These are phyloP conservation scores for Hippocampus abdominalis DNA, from an alignment of 2,113 vertebrate species.

Conservation along the genomic window DNA sequence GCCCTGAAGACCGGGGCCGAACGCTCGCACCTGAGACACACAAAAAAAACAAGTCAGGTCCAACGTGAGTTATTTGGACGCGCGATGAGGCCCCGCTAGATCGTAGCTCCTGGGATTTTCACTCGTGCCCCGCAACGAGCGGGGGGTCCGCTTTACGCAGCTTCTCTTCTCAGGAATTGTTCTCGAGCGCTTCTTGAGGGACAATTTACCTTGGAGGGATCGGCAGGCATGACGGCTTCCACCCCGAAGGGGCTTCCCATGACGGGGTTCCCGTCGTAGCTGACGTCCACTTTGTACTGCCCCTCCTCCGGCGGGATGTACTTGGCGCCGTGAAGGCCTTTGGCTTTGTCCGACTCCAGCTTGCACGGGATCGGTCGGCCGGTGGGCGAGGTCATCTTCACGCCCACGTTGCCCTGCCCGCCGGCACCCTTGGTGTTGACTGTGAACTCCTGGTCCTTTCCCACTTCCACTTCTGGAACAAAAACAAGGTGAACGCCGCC, in stretches of 20 bases:
- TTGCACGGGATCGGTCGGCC: slow-evolving; percentile 88
- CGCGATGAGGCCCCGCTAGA: not conserved
- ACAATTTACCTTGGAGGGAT: slow-evolving; percentile 85
- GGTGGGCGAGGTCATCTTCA: slow-evolving; percentile 86
- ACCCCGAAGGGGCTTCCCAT: slow-evolving; percentile 88
- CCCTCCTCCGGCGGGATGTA: slow-evolving; percentile 91
- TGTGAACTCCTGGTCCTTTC: slow-evolving; percentile 84
- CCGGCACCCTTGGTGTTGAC: slow-evolving; percentile 85
- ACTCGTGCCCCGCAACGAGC: too few relatives aligned
- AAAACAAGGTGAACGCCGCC: slow-evolving; percentile 1
- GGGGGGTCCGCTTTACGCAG: too few relatives aligned
- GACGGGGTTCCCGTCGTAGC: slow-evolving; percentile 87
- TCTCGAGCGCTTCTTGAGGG: slow-evolving; percentile 1
- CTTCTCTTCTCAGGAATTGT: not conserved
- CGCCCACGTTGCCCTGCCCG: slow-evolving; percentile 84
- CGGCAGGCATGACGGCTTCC: slow-evolving; percentile 87
- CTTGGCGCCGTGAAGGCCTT: slow-evolving; percentile 76
- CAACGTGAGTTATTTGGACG: not conserved
- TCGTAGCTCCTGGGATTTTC: not conserved
- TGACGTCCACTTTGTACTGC: slow-evolving; percentile 88
- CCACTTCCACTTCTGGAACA: slow-evolving; percentile 84
- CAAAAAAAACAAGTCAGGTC: not conserved
- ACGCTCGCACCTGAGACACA: slow-evolving; percentile 80
- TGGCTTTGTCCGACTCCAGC: slow-evolving; percentile 80
- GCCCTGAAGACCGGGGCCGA: slow-evolving; percentile 83